phyloP scores from a whole-genome alignment of 2,113 vertebrate genomes.

The Donacobius atricapilla region DNA sequence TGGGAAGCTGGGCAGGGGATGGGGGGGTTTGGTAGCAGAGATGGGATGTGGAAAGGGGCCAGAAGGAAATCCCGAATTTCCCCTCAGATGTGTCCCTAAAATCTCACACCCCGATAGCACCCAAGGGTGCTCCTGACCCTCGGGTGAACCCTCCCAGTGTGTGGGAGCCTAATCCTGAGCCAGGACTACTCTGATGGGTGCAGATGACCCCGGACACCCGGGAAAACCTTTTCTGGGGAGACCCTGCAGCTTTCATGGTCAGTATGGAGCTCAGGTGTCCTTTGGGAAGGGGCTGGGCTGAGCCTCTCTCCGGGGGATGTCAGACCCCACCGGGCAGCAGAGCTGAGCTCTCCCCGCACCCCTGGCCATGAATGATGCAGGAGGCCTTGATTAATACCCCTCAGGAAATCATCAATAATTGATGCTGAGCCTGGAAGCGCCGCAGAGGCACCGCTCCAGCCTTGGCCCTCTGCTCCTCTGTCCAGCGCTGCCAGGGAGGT shows the following conservation, averaged over 20 bases:
- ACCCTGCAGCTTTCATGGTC: rapidly evolving
- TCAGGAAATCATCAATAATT: neutral
- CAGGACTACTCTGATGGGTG: neutral
- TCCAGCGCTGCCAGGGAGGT: rapidly evolving
- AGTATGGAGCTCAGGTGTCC: rapidly evolving
- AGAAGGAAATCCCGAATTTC: neutral
- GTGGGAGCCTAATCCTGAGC: neutral
- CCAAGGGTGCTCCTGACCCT: neutral
- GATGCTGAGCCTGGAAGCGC: neutral
- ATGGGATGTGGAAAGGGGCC: neutral
- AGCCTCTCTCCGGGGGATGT: rapidly evolving
- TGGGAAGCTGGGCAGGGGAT: neutral
- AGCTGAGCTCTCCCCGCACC: rapidly evolving
- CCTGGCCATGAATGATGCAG: neutral
- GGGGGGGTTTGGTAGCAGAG: neutral
- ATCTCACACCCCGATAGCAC: neutral
- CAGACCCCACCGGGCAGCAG: rapidly evolving
- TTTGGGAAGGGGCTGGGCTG: neutral
- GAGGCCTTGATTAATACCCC: neutral
- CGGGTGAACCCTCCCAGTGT: rapidly evolving
- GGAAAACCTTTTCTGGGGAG: rapidly evolving
- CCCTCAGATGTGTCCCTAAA: rapidly evolving
- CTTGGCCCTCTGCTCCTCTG: rapidly evolving
- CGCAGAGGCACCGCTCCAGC: neutral
- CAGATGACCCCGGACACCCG: rapidly evolving